phyloP scores from a whole-genome alignment of 1,140 invertebrate genomes.

The Pseudomyrmex flavicornis region DNA sequence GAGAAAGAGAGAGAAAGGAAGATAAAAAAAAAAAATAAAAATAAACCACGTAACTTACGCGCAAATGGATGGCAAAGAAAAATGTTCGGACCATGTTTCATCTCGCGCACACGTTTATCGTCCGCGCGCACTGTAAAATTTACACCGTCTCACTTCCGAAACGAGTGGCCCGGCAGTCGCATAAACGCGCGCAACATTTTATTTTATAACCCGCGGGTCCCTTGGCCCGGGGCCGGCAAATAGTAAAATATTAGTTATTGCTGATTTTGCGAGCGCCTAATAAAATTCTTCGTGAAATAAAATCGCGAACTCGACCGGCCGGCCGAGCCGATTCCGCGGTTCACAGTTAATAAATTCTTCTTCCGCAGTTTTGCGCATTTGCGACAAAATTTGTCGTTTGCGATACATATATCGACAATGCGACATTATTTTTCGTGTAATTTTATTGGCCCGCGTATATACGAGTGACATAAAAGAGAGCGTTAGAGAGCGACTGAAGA shows the following conservation, averaged over 20 bases:
- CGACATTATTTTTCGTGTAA: slow-evolving; percentile 59
- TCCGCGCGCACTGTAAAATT: slow-evolving; percentile 74
- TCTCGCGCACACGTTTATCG: slow-evolving; percentile 75
- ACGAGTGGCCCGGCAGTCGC: slow-evolving; percentile 71
- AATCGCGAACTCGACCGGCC: slow-evolving; percentile 55
- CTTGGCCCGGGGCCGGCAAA: slow-evolving; percentile 59
- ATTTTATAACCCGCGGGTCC: slow-evolving; percentile 66
- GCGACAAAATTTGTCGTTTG: slow-evolving; percentile 71
- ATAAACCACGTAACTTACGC: slow-evolving; percentile 70
- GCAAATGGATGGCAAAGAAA: slow-evolving; percentile 74
- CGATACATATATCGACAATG: slow-evolving; percentile 70
- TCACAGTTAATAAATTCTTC: slow-evolving; percentile 81
- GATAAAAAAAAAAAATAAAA: slow-evolving; percentile 51
- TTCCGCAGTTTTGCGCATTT: slow-evolving; percentile 64
- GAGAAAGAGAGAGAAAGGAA: too few species aligned
- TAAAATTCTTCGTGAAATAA: slow-evolving; percentile 77
- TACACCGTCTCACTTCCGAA: slow-evolving; percentile 79
- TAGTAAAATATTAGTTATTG: slow-evolving; percentile 79
- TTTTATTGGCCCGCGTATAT: slow-evolving; percentile 23
- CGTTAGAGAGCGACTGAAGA: slow-evolving; percentile 23
- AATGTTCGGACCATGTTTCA: slow-evolving; percentile 75
- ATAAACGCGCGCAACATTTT: slow-evolving; percentile 77
- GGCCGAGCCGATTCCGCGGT: slow-evolving; percentile 57
- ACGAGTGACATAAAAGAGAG: slow-evolving; percentile 47
- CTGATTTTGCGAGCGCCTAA: slow-evolving; percentile 76